Conservation (phyloP, 2,113 vertebrate species). For the Dissostichus mawsoni region DNA sequence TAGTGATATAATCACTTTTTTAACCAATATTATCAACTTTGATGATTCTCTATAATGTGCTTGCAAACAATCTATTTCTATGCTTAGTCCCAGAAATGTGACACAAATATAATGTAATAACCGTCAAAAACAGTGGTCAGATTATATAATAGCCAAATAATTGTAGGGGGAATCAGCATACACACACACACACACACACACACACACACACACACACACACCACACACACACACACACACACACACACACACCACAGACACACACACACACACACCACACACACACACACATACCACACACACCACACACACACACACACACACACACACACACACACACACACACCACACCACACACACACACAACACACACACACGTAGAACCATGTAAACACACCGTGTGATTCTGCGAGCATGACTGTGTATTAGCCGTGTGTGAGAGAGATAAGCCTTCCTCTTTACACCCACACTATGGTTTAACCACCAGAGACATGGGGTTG, state of each 20-base stretch:
- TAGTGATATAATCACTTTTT: too few relatives aligned
- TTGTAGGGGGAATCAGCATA: not conserved
- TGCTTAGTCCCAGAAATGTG: constrained; percentile 11
- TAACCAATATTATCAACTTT: too few relatives aligned
- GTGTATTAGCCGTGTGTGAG: constrained; percentile 4
- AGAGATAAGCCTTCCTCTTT: constrained; percentile 13
- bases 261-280: not conserved
- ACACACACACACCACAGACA: not conserved
- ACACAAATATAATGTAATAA: not conserved
- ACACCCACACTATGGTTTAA: constrained; percentile 8
- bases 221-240: not conserved
- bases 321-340: not conserved
- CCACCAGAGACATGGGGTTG: constrained; percentile 10
- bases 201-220: not conserved
- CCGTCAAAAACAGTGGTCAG: not conserved
- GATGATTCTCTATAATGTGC: too few relatives aligned
- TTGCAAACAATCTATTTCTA: not conserved
- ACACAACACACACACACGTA: not conserved
- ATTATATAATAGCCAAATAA: not conserved
- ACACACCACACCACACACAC: not conserved
- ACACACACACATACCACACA: not conserved
- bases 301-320: not conserved
- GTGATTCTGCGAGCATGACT: not conserved
- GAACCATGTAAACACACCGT: constrained; percentile 2
- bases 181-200: not conserved